Evolutionary conservation across 2,888 invertebrate species (phyloP), one percentile per base, ranked within the genome.

Genomic region (Pelosia muscerda): DNA sequence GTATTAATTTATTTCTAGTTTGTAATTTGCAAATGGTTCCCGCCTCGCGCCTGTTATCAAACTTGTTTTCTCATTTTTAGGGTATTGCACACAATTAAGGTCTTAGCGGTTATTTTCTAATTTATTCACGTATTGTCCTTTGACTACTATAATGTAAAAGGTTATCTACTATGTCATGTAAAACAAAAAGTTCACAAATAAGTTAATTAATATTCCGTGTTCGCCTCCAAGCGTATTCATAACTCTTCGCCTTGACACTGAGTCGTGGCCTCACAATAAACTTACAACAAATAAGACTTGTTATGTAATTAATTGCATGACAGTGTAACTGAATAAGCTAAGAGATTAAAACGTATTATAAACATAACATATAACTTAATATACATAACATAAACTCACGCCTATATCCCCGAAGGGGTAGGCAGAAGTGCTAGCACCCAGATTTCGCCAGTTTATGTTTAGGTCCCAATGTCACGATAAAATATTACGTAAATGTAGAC

Each of bases 221-320:
- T 38, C 25, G 55, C 62, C 22, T 31, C 68, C 71, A 66, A 34
- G 49, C 53, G 58, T 53, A 42, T 57, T 70, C 69, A 63, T 68
- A 69, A 68, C 11, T 34, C 25, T 54, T 26, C 53, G 25, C 78
- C 81, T 80, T 80, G 81, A 76, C 79, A 73, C 65, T 79, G 72
- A 65, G 68, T 67, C 75, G 63, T 69, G 75, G 58, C 67, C 58
- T 63, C 57, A 38, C 66, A 66, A 57, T 25, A 42, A 60, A 42
- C 54, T 31, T 22, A 53, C 25, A 57, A 62, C 55, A 61, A 66
- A 73, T 73, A 72, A 68, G 66, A 59, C 63, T 62, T 69, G 61
- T 49, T 65, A 73, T 54, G 58, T 59, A 76, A 64, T 64, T 65
- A 79, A 63, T 55, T 23, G 26, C 22, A 63, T 54, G 58, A 62